These are phyloP conservation scores for Ophraella communa DNA, from an alignment of 2,888 invertebrate species.

Conservation along the genomic window DNA sequence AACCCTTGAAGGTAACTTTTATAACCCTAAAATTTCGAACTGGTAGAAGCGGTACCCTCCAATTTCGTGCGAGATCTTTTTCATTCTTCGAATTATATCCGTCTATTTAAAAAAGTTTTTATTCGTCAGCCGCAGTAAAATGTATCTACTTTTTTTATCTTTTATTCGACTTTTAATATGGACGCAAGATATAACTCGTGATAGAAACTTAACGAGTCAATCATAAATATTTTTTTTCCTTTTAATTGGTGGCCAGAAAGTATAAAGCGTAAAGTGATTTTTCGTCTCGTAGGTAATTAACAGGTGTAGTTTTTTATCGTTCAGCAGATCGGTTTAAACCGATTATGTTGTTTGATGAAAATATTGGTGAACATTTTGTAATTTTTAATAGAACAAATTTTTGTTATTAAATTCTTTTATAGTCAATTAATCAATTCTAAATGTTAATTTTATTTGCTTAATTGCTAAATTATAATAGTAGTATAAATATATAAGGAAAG, in stretches of 20 bases:
- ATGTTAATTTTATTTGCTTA: background rate
- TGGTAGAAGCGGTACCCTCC: conserved; percentile 32
- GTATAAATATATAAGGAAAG: background rate
- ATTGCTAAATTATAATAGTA: background rate
- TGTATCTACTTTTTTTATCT: conserved; percentile 10
- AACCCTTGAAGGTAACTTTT: conserved; percentile 38
- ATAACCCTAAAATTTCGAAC: conserved; percentile 30
- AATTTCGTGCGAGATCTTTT: conserved; percentile 30
- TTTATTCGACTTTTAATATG: conserved; percentile 18
- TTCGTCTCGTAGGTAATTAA: background rate
- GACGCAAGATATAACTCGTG: conserved; percentile 2
- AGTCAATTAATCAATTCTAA: background rate
- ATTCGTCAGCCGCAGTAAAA: conserved; percentile 28
- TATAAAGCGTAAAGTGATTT: background rate
- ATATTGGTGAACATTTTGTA: background rate
- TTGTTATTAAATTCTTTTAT: background rate
- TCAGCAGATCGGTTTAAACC: background rate
- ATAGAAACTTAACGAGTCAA: conserved; percentile 16
- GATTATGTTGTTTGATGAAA: background rate
- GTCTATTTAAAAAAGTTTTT: conserved; percentile 24
- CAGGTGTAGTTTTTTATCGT: background rate
- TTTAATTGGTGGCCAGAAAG: conserved; percentile 23
- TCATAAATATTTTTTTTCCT: conserved; percentile 21
- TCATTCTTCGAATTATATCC: conserved; percentile 33
- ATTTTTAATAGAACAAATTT: background rate